A percentile compares a stretch with the other conserved stretches of the same genome.
Evolutionary conservation across 2,797 vertebrate genomes (phyloP).

Genomic region (Loris lydekkerianus): DNA sequence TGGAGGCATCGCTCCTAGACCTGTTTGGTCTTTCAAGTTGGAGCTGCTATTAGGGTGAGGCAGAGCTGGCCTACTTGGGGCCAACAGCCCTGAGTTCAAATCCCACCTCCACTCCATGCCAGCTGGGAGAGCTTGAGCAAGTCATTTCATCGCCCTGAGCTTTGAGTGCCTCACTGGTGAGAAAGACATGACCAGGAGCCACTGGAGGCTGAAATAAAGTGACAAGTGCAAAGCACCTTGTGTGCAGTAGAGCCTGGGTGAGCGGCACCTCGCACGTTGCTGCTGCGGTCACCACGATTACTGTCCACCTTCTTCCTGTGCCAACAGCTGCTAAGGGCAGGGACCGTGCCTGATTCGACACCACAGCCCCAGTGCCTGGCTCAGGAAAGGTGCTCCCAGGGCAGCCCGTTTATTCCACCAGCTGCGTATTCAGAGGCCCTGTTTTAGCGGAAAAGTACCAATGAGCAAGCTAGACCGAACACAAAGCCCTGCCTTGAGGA

Average conservation of each 20-base stretch:
- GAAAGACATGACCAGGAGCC: not conserved
- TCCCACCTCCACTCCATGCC: not conserved
- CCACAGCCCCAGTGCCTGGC: not conserved
- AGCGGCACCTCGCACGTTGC: accelerated
- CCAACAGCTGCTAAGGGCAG: not conserved
- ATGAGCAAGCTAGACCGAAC: not conserved
- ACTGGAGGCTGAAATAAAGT: not conserved
- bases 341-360: accelerated
- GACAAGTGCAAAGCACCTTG: not conserved
- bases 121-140: too few species aligned
- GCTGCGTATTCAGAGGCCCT: accelerated
- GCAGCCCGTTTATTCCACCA: not conserved
- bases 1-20: not conserved
- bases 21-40: not conserved
- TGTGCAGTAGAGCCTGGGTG: not conserved
- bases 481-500: not conserved
- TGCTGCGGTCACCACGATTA: accelerated
- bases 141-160: not conserved
- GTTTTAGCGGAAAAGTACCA: not conserved
- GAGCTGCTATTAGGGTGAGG: not conserved
- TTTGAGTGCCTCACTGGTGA: not conserved
- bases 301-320: accelerated
- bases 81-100: not conserved
- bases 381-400: not conserved
- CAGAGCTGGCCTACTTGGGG: not conserved